These are phyloP conservation scores for Arge pagana DNA, from an alignment of 2,888 invertebrate genomes.

Conservation along the genomic window DNA sequence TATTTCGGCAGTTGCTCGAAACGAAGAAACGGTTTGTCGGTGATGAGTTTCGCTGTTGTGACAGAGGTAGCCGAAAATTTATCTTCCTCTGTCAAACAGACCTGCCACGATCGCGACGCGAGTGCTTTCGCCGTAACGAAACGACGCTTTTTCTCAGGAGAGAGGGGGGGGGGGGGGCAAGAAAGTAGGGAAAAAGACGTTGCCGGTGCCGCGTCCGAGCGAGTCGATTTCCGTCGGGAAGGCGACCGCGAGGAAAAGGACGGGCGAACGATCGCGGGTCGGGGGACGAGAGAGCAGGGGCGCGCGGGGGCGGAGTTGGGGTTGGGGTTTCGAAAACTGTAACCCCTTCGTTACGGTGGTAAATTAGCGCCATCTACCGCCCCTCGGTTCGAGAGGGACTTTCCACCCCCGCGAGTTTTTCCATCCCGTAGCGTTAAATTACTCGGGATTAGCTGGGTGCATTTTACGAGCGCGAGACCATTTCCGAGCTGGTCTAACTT, in stretches of 20 bases:
- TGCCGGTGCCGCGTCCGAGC: too few species aligned
- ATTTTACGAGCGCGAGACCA: constrained; percentile 38
- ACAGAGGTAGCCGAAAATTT: constrained; percentile 9
- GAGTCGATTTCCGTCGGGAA: too few species aligned
- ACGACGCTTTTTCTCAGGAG: not conserved
- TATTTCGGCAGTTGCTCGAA: constrained; percentile 5
- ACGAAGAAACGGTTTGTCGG: constrained; percentile 17
- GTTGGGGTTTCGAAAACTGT: constrained; percentile 34
- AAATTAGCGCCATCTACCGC: constrained; percentile 40
- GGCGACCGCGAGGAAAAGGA: too few species aligned
- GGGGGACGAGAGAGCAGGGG: too few species aligned
- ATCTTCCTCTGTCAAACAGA: constrained; percentile 20
- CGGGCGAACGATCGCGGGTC: too few species aligned
- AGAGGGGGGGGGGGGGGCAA: not conserved
- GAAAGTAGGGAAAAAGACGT: not conserved
- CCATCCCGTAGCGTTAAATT: not conserved
- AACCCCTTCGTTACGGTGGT: constrained; percentile 44
- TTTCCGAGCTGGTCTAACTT: not conserved
- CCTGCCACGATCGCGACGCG: not conserved
- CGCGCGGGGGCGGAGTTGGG: constrained; percentile 21
- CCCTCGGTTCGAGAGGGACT: not conserved
- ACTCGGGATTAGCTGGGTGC: constrained; percentile 41
- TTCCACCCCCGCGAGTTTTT: too few species aligned
- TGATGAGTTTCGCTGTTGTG: constrained; percentile 11
- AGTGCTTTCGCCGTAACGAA: not conserved